Evolutionary conservation across 2,888 invertebrate species (phyloP), one percentile per base, ranked within the genome.

Genomic region (Scrobipalpa costella): DNA sequence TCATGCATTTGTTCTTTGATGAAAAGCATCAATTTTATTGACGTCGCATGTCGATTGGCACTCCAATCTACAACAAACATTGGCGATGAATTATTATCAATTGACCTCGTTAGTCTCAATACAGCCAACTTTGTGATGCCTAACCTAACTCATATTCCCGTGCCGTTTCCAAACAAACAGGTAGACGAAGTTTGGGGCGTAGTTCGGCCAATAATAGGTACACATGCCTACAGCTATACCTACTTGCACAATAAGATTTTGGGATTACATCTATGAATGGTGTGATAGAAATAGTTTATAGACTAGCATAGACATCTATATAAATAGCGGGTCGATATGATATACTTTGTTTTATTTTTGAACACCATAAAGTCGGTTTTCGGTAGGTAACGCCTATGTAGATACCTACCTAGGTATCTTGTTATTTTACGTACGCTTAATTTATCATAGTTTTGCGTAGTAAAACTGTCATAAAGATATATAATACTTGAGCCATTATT

Each of bases 81-180:
- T 15, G 55, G 15, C n/a, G 52, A 52, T 19, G 27, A 52, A 52
- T 52, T 52, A 52, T 52, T 52, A 52, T 55, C 55, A 55, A 55
- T 55, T 55, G 55, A 34, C 55, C 34, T 34, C 55, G 55, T 55
- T n/a, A 27, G 34, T 55, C 15, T 15, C 34, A 55, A 55, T 55
- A 15, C 27, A 34, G 27, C 34, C 7, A 34, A 55, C 33, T 55
- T 55, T 27, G 55, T 17, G 7, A 55, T 55, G 15, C 33, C 15
- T 34, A 55, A 34, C 55, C 8, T 15, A 27, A 34, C 55, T 33
- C 55, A n/a, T 34, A 50, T 55, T 15, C 55, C 34, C n/a, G 33
- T n/a, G 15, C 34, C 13, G 27, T n/a, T 34, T 15, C 13, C 27
- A 34, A 55, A 34, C 55, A 34, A 27, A 27, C 55, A 27, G 55